A percentile compares a stretch with the other conserved stretches of the same genome.
Evolutionary conservation across 1,140 invertebrate genomes (phyloP).

Genomic region (Pseudomyrmex dendroicus): DNA sequence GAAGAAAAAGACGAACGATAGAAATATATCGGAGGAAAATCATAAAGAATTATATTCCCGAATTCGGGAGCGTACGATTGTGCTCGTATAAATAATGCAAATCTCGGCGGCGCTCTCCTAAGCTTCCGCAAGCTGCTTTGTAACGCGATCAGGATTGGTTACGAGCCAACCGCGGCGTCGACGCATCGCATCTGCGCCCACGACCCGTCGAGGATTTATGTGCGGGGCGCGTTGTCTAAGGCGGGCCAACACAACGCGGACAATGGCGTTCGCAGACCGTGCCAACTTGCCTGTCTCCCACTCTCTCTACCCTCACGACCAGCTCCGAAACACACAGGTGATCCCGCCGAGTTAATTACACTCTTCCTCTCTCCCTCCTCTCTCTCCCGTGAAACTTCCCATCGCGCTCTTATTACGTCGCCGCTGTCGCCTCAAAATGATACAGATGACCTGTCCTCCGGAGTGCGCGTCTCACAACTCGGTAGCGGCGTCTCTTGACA

Average conservation of each 20-base stretch:
- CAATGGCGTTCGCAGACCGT: constrained; percentile 48
- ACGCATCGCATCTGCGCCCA: constrained; percentile 67
- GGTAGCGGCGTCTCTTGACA: too few species aligned
- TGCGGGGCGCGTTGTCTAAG: constrained; percentile 55
- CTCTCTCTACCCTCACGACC: neutral
- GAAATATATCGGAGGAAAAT: neutral
- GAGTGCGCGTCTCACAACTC: neutral
- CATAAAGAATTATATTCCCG: constrained; percentile 4
- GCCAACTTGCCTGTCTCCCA: constrained; percentile 20
- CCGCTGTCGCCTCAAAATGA: constrained; percentile 64
- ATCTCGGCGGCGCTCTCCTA: constrained; percentile 25
- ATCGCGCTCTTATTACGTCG: constrained; percentile 68
- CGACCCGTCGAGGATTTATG: constrained; percentile 59
- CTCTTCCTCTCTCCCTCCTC: too few species aligned
- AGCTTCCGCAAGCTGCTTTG: constrained; percentile 60
- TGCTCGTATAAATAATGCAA: constrained; percentile 63
- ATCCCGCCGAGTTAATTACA: constrained; percentile 69
- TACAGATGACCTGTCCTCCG: constrained; percentile 49
- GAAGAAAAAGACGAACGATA: neutral
- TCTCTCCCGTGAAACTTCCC: constrained; percentile 43
- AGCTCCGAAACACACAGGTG: constrained; percentile 19
- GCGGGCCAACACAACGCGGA: constrained; percentile 53
- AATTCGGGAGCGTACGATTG: constrained; percentile 16
- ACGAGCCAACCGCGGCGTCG: constrained; percentile 60
- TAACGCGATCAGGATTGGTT: constrained; percentile 71